These are phyloP conservation scores for Styela clava DNA, from an alignment of 23 tunicate species.

Conservation along the genomic window DNA sequence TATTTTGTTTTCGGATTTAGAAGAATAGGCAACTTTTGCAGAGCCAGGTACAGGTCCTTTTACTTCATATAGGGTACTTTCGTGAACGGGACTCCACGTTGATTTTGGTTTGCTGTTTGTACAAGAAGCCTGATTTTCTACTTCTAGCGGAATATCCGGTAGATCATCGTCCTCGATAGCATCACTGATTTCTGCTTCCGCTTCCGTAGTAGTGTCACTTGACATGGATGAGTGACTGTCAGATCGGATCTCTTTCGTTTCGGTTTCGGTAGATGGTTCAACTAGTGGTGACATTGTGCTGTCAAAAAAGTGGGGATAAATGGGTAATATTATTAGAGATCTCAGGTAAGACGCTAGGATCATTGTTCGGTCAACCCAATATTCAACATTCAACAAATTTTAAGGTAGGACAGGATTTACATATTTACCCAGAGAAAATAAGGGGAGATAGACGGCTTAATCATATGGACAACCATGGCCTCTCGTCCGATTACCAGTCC, in stretches of 20 bases:
- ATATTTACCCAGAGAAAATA: no score
- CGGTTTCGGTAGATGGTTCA: neutral
- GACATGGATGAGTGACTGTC: neutral
- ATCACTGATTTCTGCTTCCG: conserved; percentile 14
- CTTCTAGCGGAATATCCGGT: conserved; percentile 8
- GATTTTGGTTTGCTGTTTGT: neutral
- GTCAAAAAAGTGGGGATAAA: no score
- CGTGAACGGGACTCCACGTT: neutral
- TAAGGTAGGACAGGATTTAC: no score
- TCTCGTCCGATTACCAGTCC: no score
- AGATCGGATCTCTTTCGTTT: neutral
- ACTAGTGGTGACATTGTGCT: neutral
- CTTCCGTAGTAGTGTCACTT: conserved; percentile 2
- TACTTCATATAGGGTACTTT: conserved; percentile 6
- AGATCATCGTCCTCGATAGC: neutral
- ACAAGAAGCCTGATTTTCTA: neutral
- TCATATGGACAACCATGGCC: no score
- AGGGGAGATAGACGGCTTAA: no score
- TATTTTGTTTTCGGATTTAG: neutral
- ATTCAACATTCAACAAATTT: no score
- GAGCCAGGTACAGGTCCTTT: conserved; percentile 22
- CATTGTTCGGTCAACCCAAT: no score
- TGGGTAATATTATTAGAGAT: no score
- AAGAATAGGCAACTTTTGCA: neutral
- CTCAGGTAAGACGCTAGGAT: no score